A percentile compares a stretch with the other conserved stretches of the same genome.
phyloP scores from a whole-genome alignment of 2,888 invertebrate species.

The Pachycephus smyrnensis region DNA sequence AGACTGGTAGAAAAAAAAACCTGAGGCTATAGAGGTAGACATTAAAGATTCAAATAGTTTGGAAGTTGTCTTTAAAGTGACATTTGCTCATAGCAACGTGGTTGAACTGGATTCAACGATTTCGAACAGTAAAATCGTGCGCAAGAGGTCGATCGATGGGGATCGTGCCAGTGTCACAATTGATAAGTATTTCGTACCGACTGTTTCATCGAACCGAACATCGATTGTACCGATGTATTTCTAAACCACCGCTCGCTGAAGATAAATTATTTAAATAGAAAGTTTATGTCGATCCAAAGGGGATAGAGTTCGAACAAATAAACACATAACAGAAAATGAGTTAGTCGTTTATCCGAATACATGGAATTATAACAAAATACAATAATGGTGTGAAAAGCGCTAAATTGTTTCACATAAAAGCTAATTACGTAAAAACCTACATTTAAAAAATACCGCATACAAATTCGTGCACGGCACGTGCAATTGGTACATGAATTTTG shows the following conservation, averaged over 20 bases:
- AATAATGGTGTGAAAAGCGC: background rate
- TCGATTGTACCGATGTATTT: background rate
- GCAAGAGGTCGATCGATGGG: background rate
- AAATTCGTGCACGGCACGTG: background rate
- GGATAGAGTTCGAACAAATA: background rate
- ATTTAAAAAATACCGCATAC: background rate
- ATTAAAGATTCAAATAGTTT: slow-evolving; percentile 40
- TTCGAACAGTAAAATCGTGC: background rate
- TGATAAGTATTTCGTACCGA: background rate
- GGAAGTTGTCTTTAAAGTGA: slow-evolving; percentile 28
- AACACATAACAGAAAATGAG: background rate
- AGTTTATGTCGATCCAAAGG: background rate
- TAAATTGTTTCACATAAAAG: background rate
- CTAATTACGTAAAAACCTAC: background rate
- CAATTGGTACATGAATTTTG: background rate
- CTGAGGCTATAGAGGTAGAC: slow-evolving; percentile 50
- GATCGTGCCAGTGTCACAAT: no score
- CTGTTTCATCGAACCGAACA: background rate
- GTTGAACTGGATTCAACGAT: background rate
- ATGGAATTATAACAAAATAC: background rate
- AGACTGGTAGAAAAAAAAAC: slow-evolving; percentile 58
- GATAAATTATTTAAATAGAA: background rate
- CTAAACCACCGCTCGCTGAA: background rate
- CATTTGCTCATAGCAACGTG: slow-evolving; percentile 47
- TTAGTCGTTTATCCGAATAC: background rate